Evolutionary conservation across 37 sponge, comb jelly and placozoan genomes (phyloP), one percentile per base, ranked within the genome.

Genomic region (Cliona cf. orientalis): DNA sequence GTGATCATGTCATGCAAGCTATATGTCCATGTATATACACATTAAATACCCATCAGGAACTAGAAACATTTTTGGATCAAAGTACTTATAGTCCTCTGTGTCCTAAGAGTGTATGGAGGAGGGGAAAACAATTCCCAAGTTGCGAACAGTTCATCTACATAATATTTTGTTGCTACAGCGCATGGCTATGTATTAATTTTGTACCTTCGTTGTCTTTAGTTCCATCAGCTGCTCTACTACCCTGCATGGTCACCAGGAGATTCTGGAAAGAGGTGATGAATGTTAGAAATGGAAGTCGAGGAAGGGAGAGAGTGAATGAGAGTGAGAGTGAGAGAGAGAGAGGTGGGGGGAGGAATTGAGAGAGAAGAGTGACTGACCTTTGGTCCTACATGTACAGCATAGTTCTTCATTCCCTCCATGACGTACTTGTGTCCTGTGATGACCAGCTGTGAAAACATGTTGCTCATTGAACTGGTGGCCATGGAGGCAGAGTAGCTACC

Each of bases 381-480:
- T 65, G 86, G 83, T 35, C 91, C 81, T 42, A 97, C n/a, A n/a
- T n/a, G n/a, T n/a, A n/a, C 80, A 23, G 92, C 95, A 7, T 95
- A 61, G 67, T 91, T 97, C 74, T 92, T 94, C 26, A 97, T 95
- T 66, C 98, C 98, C 58, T 97, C 98, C 92, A 95, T 97, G 49
- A 91, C 88, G 55, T 86, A 88, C 82, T 93, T 90, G 28, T 94
- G 93, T 21, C 95, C 92, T 4, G 94, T 69, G 28, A 69, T 80
- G 75, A 93, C 78, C 70, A 86, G 21, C 59, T 88, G 72, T 9
- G 91, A 87, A 58, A 94, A 91, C 91, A 94, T 84, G 42, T 61
- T 81, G 32, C 84, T 84, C 60, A 42, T 55, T 5, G 58, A 46
- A 42, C 71, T 58, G 45, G 28, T 34, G n/a, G n/a, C n/a, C n/a